Evolutionary conservation across 2,888 invertebrate species (phyloP).

Genomic region (Amiota mariae): DNA sequence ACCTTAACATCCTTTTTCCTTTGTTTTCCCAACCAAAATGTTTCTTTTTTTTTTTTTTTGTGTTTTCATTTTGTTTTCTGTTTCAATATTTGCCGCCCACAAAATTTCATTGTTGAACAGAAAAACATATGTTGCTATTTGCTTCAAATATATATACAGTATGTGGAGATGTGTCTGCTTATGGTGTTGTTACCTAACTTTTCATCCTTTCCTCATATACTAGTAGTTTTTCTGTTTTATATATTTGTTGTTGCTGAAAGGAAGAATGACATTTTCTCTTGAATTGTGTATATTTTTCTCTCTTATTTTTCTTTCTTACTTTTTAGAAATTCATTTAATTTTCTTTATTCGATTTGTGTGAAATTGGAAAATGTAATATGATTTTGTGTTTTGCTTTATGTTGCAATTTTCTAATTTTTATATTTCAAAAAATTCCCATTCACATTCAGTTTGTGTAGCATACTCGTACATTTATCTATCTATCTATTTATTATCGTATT

Average conservation of each 20-base stretch:
- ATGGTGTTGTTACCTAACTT: too few species aligned
- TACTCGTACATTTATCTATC: background rate
- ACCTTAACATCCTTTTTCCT: background rate
- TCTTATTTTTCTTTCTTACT: background rate
- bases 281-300: background rate
- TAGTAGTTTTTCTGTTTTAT: background rate
- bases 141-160: background rate
- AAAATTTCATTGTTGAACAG: constrained; percentile 1
- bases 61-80: background rate
- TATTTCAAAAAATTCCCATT: background rate
- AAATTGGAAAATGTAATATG: constrained; percentile 23
- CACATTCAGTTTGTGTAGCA: too few species aligned
- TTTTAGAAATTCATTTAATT: constrained; percentile 16
- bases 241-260: background rate
- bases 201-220: too few species aligned
- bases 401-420: constrained; percentile 5
- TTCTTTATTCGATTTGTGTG: constrained; percentile 22
- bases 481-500: background rate
- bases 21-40: background rate
- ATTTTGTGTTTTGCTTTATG: constrained; percentile 11
- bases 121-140: constrained; percentile 20
- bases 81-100: background rate
- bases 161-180: background rate
- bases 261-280: background rate
- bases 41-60: too few species aligned